These are phyloP conservation scores for Taphrorychus bicolor DNA, from an alignment of 2,888 invertebrate species.

Conservation along the genomic window DNA sequence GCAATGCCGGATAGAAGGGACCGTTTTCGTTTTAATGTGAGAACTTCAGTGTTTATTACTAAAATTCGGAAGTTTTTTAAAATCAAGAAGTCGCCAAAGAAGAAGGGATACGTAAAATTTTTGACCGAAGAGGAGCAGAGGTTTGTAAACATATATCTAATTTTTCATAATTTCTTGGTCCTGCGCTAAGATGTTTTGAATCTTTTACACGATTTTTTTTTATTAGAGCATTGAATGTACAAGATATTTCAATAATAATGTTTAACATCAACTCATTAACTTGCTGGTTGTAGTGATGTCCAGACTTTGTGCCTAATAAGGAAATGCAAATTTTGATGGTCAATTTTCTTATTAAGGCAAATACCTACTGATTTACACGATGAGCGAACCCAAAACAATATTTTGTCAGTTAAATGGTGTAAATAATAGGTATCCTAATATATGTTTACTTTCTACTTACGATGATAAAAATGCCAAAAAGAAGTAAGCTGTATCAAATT, in stretches of 20 bases:
- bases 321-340: slow-evolving; percentile 10
- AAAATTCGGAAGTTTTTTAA: slow-evolving; percentile 54
- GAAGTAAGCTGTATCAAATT: no score
- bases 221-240: no score
- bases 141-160: slow-evolving; percentile 56
- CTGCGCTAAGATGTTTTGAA: no score
- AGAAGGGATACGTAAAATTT: slow-evolving; percentile 69
- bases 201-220: no score
- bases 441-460: no score
- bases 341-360: slow-evolving; percentile 28
- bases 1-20: slow-evolving; percentile 48
- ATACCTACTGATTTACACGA: not conserved
- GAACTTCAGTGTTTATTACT: slow-evolving; percentile 45
- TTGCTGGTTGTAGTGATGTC: not conserved
- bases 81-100: slow-evolving; percentile 62
- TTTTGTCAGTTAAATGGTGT: no score
- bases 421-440: no score
- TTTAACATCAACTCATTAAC: no score
- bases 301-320: slow-evolving; percentile 19
- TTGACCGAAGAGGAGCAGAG: slow-evolving; percentile 76
- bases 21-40: slow-evolving; percentile 42
- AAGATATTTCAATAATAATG: no score
- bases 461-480: no score
- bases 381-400: not conserved
- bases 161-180: no score